phyloP scores from a whole-genome alignment of 2,888 invertebrate species.

The Zelleria hepariella region DNA sequence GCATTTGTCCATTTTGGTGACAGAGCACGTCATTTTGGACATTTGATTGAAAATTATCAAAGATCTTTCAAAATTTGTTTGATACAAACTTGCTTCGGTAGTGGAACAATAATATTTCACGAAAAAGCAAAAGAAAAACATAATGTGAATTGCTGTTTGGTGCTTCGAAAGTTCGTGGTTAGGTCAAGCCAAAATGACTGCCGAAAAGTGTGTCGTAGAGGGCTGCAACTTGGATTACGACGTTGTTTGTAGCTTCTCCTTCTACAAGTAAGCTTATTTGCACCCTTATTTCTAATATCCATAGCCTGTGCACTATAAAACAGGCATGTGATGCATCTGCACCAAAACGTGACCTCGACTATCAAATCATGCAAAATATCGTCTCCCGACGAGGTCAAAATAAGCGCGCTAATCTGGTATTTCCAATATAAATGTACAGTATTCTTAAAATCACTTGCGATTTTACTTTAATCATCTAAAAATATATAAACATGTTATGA shows the following conservation, averaged over 20 bases:
- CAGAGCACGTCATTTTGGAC: constrained; percentile 70
- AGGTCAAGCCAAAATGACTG: constrained; percentile 48
- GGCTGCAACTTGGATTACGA: constrained; percentile 66
- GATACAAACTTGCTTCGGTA: constrained; percentile 69
- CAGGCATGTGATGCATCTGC: constrained; percentile 9
- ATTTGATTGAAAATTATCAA: constrained; percentile 72
- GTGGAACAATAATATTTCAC: constrained; percentile 57
- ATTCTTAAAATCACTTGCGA: too few relatives aligned
- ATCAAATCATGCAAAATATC: neutral
- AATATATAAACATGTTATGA: too few relatives aligned
- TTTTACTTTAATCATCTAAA: too few relatives aligned
- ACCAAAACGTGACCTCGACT: neutral
- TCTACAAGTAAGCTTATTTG: constrained; percentile 61
- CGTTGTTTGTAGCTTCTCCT: constrained; percentile 68
- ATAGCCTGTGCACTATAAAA: neutral
- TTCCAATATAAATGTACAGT: constrained; percentile 1
- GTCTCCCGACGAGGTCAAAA: neutral
- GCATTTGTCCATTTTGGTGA: constrained; percentile 67
- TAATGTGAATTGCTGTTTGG: constrained; percentile 55
- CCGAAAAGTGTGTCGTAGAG: constrained; percentile 64
- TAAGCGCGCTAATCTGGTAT: neutral
- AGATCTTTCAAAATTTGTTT: constrained; percentile 69
- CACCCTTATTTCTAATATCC: neutral
- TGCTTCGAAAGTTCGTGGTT: constrained; percentile 40
- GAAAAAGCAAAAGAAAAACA: constrained; percentile 34